Percentiles rank a stretch among this genome's conserved stretches.
phyloP scores from a whole-genome alignment of 2,888 invertebrate genomes.

The Halictus quadricinctus region DNA sequence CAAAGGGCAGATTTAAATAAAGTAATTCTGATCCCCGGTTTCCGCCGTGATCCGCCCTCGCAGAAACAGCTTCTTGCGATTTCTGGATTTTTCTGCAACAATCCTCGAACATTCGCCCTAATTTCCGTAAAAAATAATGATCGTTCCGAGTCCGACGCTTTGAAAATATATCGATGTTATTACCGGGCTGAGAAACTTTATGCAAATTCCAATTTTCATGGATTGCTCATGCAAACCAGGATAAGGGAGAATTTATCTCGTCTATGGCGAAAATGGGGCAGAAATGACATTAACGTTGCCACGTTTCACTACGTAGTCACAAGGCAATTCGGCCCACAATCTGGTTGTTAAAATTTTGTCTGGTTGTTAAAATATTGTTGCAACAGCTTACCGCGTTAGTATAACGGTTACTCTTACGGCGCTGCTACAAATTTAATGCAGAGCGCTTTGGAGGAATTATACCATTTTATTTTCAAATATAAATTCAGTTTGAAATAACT shows the following conservation, averaged over 20 bases:
- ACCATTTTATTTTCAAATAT: neutral
- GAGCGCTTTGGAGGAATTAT: neutral
- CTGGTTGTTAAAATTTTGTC: neutral
- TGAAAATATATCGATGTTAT: neutral
- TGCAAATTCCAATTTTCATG: neutral
- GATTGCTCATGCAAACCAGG: neutral
- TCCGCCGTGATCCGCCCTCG: neutral
- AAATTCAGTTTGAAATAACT: neutral
- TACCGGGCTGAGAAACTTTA: neutral
- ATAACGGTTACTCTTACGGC: neutral
- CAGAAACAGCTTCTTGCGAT: neutral
- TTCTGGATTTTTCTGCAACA: neutral
- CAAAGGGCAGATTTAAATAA: conserved; percentile 30
- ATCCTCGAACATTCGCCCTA: neutral
- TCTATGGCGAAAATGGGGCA: neutral
- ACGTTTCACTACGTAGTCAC: neutral
- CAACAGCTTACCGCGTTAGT: neutral
- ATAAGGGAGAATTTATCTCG: neutral
- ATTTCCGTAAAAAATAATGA: neutral
- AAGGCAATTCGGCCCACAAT: neutral
- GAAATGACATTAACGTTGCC: neutral
- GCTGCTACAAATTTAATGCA: too few relatives aligned
- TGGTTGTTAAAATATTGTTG: neutral
- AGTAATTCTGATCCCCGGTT: neutral
- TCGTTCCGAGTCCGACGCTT: neutral